Base-by-base conservation (phyloP, 2,888 invertebrate genomes). In the Incurvaria masculella region DNA sequence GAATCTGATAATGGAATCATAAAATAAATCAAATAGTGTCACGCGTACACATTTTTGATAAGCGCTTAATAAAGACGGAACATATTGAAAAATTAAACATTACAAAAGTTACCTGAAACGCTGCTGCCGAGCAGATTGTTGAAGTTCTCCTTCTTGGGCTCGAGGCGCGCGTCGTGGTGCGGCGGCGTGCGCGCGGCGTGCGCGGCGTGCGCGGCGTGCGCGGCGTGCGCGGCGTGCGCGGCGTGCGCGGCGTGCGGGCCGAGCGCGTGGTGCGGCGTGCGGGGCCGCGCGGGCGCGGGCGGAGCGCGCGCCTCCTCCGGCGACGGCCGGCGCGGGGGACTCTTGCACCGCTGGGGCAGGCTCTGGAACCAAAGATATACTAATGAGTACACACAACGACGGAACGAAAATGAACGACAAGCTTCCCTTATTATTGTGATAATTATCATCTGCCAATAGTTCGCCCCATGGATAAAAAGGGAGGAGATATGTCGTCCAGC, bases 71-170 rank as follows among this genome's bases (percentile, higher is more conserved):
- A n/a, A n/a, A n/a, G n/a, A n/a, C n/a, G n/a, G n/a, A n/a, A n/a
- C n/a, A n/a, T n/a, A n/a, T n/a, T n/a, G n/a, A n/a, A n/a, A n/a
- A n/a, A n/a, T n/a, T n/a, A n/a, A n/a, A n/a, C n/a, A n/a, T n/a
- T n/a, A n/a, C n/a, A n/a, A n/a, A n/a, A n/a, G n/a, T 79, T 61
- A 86, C 86, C 85, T 60, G 82, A 69, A 52, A 82, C 74, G 50
- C 80, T 79, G 64, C 86, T 86, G 61, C 81, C 81, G 53, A 83
- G 76, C 19, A 76, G 58, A 54, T 74, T 69, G 51, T 76, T 76
- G 57, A 85, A 84, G 57, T 84, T 85, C 61, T 87, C 87, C 65
- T 83, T 84, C 59, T 87, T 87, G 44, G 82, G 75, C 6, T 83
- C 81, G 23, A 82, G 78, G 50, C 82, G 81, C 1, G 66, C 81